These are phyloP conservation scores for Chionis minor DNA, from an alignment of 2,113 vertebrate species.

Conservation along the genomic window DNA sequence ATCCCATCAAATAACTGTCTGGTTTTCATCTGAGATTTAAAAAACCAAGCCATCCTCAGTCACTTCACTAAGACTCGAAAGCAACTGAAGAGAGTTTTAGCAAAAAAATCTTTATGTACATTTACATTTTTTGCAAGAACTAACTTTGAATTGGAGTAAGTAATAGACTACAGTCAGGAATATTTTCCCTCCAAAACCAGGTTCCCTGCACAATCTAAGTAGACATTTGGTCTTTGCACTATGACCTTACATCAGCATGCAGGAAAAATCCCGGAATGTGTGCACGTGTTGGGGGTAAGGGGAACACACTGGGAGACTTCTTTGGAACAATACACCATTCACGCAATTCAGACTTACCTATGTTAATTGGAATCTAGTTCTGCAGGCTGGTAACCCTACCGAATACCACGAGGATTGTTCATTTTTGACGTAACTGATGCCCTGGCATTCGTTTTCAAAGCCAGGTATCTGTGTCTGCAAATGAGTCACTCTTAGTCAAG, in stretches of 20 bases:
- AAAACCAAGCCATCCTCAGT: not conserved
- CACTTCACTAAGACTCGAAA: not conserved
- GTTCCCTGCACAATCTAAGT: not conserved
- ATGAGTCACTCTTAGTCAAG: not conserved
- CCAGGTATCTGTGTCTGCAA: not conserved
- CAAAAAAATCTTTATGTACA: not conserved
- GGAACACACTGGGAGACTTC: not conserved
- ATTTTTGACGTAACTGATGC: not conserved
- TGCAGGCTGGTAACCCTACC: not conserved
- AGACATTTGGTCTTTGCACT: not conserved
- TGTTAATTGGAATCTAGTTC: slow-evolving; percentile 22
- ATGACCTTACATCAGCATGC: not conserved
- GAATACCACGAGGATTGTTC: not conserved
- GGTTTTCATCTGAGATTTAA: not conserved
- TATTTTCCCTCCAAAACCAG: not conserved
- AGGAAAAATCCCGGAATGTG: not conserved
- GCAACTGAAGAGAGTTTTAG: not conserved
- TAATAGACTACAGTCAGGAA: not conserved
- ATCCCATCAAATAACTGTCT: not conserved
- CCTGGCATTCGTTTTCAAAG: slow-evolving; percentile 21
- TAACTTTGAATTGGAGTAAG: not conserved
- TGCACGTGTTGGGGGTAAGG: not conserved
- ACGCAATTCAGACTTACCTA: not conserved
- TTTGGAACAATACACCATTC: slow-evolving; percentile 5
- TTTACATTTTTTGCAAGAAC: not conserved